phyloP scores from a whole-genome alignment of 2,113 vertebrate genomes.

The Seriola quinqueradiata region DNA sequence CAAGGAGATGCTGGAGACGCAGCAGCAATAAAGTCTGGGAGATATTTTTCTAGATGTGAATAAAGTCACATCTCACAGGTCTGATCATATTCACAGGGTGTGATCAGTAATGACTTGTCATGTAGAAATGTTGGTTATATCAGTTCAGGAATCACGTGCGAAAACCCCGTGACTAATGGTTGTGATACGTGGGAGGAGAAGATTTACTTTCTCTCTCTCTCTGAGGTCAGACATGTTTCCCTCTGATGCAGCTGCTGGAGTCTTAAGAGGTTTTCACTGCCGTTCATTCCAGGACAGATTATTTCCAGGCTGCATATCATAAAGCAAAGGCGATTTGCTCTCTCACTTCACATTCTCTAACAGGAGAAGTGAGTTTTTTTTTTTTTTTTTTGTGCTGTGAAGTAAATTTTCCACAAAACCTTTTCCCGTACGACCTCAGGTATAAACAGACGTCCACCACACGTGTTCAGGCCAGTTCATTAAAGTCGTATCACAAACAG shows the following conservation, averaged over 20 bases:
- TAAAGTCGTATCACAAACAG: background rate
- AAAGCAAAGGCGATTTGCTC: slow-evolving; percentile 42
- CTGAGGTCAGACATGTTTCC: background rate
- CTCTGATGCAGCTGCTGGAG: background rate
- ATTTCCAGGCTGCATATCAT: slow-evolving; percentile 21
- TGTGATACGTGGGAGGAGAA: background rate
- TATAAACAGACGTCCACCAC: no score
- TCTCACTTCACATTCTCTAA: slow-evolving; percentile 3
- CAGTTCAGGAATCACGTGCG: background rate
- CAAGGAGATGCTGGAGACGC: background rate
- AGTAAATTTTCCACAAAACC: background rate
- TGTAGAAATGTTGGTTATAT: slow-evolving; percentile 6
- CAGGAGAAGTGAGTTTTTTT: background rate
- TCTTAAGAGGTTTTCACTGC: slow-evolving; percentile 32
- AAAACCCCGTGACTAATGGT: background rate
- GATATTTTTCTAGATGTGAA: background rate
- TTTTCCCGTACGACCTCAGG: background rate
- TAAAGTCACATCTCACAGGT: background rate
- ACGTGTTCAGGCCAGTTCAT: no score
- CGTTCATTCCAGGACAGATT: slow-evolving; percentile 55
- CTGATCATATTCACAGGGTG: background rate
- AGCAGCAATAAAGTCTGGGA: background rate
- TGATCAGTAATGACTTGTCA: background rate
- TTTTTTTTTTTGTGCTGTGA: background rate
- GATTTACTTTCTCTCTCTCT: no score